These are phyloP conservation scores for Heliothis subflexa DNA, from an alignment of 1,140 invertebrate genomes.

Conservation along the genomic window DNA sequence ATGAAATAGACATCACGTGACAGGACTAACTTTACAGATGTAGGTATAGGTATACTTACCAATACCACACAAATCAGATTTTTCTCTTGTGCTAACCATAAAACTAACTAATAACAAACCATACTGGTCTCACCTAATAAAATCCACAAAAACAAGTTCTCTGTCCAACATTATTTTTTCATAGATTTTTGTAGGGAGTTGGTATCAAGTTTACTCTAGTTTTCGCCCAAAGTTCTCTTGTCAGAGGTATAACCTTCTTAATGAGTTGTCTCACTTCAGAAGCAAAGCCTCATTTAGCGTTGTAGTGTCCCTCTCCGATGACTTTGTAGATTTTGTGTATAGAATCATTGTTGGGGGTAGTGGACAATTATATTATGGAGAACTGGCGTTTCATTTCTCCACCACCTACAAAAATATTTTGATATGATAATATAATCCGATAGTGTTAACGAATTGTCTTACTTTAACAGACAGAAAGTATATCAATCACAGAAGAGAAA, in stretches of 20 bases:
- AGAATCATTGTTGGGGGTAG: constrained; percentile 93
- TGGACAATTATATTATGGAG: constrained; percentile 97
- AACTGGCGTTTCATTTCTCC: constrained; percentile 99
- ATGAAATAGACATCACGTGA: neutral
- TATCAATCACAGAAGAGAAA: no score
- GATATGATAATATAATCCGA: no score
- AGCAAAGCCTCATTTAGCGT: constrained; percentile 94
- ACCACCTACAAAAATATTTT: constrained; percentile 88
- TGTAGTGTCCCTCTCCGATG: constrained; percentile 96
- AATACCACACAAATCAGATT: no score
- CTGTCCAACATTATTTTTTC: constrained; percentile 89
- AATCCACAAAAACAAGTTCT: constrained; percentile 95
- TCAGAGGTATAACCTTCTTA: constrained; percentile 94
- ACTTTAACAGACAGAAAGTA: no score
- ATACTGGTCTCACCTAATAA: constrained; percentile 91
- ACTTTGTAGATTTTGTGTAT: constrained; percentile 96
- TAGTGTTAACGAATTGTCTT: no score
- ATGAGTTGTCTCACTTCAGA: constrained; percentile 93
- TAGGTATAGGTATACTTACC: no score
- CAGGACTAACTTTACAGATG: neutral
- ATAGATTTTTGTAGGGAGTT: constrained; percentile 97
- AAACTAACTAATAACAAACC: no score
- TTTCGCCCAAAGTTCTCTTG: constrained; percentile 94
- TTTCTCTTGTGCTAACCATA: no score
- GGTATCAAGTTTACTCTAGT: constrained; percentile 94